A percentile compares a stretch with the other conserved stretches of the same genome.
phyloP scores from a whole-genome alignment of 2,113 vertebrate species.

The Psittacula cyanocephala region DNA sequence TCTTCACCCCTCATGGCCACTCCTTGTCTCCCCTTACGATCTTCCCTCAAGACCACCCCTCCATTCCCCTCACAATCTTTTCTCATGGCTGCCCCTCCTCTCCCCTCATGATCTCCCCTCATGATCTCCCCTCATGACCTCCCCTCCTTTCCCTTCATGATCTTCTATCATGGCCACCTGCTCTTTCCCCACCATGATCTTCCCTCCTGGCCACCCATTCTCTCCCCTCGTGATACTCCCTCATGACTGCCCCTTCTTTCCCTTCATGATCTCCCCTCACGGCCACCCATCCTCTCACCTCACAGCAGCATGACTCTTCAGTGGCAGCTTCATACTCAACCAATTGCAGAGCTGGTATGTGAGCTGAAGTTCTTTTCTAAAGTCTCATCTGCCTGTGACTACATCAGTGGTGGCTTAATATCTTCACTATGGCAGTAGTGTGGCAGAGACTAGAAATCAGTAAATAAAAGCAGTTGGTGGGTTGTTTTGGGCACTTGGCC shows the following conservation, averaged over 20 bases:
- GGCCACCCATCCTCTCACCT: not conserved
- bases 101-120: not conserved
- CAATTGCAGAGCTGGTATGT: not conserved
- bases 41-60: too few species aligned
- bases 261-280: not conserved
- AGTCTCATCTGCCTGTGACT: slow-evolving; percentile 32
- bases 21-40: too few species aligned
- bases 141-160: not conserved
- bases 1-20: not conserved
- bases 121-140: not conserved
- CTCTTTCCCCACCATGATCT: not conserved
- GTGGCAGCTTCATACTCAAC: not conserved
- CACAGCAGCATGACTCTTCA: not conserved
- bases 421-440: slow-evolving; percentile 27
- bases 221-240: not conserved
- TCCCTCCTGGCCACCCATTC: not conserved
- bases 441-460: slow-evolving; percentile 53
- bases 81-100: too few species aligned
- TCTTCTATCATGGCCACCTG: not conserved
- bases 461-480: slow-evolving; percentile 35
- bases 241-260: not conserved
- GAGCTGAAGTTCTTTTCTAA: not conserved
- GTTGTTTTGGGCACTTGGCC: slow-evolving; percentile 30
- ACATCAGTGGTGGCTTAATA: not conserved
- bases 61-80: not conserved